Conservation (phyloP, 37 sponge, comb jelly and placozoan genomes). For the Cliona cf. orientalis region DNA sequence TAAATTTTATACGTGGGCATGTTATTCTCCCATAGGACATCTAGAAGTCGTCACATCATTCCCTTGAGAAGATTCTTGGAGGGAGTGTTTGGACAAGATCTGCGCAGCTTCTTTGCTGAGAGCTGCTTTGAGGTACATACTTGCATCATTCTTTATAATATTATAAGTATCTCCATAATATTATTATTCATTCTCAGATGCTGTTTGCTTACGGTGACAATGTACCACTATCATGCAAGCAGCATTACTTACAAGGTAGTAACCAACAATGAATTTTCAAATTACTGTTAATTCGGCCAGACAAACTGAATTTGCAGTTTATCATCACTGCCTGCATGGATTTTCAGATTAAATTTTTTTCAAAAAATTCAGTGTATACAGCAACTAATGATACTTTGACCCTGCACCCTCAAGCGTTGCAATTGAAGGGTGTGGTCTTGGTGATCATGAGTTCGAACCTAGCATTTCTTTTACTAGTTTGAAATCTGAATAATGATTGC, state of each 20-base stretch:
- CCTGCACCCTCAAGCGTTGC: no score
- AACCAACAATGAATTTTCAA: background rate
- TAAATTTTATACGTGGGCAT: no score
- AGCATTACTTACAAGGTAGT: slow-evolving; percentile 68
- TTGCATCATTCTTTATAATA: background rate
- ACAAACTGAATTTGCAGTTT: no score
- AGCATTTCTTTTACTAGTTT: no score
- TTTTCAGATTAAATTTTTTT: no score
- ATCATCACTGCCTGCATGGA: no score
- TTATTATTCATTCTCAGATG: slow-evolving; percentile 28
- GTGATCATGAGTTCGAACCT: no score
- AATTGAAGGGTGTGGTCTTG: no score
- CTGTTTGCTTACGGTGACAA: slow-evolving; percentile 50
- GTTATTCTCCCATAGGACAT: slow-evolving; percentile 54
- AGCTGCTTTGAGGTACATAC: slow-evolving; percentile 64
- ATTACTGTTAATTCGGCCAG: background rate
- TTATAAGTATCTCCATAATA: background rate
- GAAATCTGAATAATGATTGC: no score
- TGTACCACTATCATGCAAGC: slow-evolving; percentile 61
- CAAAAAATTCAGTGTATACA: no score
- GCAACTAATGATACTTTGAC: no score
- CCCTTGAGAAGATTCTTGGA: slow-evolving; percentile 83
- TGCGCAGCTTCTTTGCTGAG: slow-evolving; percentile 62
- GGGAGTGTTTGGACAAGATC: slow-evolving; percentile 42
- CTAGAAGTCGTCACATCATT: slow-evolving; percentile 56